These are phyloP conservation scores for Pongo abelii DNA, from an alignment of 2,113 vertebrate genomes.

Conservation along the genomic window DNA sequence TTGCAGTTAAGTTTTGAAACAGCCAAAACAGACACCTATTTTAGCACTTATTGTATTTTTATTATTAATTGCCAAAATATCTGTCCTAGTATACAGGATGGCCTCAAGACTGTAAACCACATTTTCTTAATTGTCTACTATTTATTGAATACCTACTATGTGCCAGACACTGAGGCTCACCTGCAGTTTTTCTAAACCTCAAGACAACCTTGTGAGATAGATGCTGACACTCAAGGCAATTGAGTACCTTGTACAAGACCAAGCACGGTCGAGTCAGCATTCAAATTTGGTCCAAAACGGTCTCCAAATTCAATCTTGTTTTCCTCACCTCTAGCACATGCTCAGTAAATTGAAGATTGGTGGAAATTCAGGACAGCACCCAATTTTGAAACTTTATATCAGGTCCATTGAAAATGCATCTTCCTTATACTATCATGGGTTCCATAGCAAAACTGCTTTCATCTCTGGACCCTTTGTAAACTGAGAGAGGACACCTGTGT, in stretches of 20 bases:
- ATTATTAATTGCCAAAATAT: not conserved
- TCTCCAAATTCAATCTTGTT: not conserved
- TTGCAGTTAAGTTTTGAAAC: not conserved
- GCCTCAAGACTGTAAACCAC: not conserved
- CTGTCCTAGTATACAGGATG: not conserved
- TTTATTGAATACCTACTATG: not conserved
- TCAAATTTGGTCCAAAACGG: not conserved
- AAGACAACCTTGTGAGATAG: not conserved
- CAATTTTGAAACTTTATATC: not conserved
- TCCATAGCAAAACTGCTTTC: rapidly evolving
- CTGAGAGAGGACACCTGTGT: rapidly evolving
- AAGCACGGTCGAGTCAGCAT: not conserved
- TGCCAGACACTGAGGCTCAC: not conserved
- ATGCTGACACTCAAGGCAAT: not conserved
- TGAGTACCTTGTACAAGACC: not conserved
- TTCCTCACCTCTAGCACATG: not conserved
- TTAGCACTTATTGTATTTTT: not conserved
- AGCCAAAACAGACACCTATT: not conserved
- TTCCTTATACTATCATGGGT: not conserved
- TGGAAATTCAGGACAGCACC: not conserved
- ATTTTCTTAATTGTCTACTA: not conserved
- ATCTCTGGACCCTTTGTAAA: not conserved
- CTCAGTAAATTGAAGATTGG: not conserved
- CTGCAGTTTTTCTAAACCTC: not conserved
- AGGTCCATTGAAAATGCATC: not conserved